These are phyloP conservation scores for Pseudorhiza aurosa DNA, from an alignment of 30 jellyfish, hydroid and myxozoan species.

Conservation along the genomic window DNA sequence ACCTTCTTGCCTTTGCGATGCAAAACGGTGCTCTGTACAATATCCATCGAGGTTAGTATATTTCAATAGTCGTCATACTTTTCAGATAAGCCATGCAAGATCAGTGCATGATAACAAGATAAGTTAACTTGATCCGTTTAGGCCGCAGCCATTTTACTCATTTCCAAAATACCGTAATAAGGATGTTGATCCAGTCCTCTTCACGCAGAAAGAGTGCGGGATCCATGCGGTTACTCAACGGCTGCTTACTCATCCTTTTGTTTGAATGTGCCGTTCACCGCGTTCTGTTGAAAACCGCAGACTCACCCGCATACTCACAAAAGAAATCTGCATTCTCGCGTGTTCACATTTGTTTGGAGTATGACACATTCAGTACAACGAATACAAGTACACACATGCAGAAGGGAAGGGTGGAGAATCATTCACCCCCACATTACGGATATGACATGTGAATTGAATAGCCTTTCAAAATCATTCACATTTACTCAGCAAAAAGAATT, in stretches of 20 bases:
- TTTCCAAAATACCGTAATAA: conserved; percentile 19
- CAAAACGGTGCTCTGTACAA: conserved; percentile 72
- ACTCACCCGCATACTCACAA: background rate
- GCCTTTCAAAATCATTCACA: too few relatives aligned
- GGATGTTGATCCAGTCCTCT: conserved; percentile 51
- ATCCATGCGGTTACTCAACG: background rate
- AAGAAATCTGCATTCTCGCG: background rate
- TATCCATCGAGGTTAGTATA: conserved; percentile 59
- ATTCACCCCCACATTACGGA: conserved; percentile 50
- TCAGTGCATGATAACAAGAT: conserved; percentile 43
- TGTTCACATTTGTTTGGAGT: background rate
- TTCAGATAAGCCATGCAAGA: conserved; percentile 49
- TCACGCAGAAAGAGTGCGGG: conserved; percentile 19
- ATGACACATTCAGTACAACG: background rate
- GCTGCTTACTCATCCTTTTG: background rate
- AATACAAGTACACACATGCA: background rate
- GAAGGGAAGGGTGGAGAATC: conserved; percentile 42
- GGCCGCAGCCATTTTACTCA: conserved; percentile 68
- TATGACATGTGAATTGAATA: background rate
- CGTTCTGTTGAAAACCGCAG: conserved; percentile 3
- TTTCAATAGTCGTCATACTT: conserved; percentile 39
- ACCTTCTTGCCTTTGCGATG: conserved; percentile 95
- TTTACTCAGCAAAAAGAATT: too few relatives aligned
- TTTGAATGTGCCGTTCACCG: background rate
- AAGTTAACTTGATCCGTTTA: conserved; percentile 36